A percentile compares a stretch with the other conserved stretches of the same genome.
Conservation (phyloP, 2,797 vertebrate genomes). For the Tangara arthus region DNA sequence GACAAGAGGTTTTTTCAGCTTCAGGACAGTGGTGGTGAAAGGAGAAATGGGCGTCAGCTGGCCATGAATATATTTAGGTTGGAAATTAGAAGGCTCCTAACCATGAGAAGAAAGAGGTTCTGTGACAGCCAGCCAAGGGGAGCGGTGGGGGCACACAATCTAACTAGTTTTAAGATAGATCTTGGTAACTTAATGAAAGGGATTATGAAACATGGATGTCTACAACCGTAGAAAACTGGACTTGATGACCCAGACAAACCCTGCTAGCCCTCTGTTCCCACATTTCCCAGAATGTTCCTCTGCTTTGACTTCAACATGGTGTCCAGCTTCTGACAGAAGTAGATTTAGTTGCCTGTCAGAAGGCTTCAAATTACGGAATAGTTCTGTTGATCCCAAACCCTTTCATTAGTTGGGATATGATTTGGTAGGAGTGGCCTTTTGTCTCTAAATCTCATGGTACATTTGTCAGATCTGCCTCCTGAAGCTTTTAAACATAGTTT, state of each 20-base stretch:
- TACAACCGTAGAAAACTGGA: background rate
- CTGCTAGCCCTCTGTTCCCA: background rate
- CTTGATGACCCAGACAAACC: conserved; percentile 9
- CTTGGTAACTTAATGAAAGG: conserved; percentile 64
- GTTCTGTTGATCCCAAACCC: conserved; percentile 5
- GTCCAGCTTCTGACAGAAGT: conserved; percentile 1
- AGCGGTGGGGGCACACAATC: background rate
- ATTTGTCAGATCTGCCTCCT: conserved; percentile 52
- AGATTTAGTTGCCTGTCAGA: conserved; percentile 13
- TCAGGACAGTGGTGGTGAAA: background rate
- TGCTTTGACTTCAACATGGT: conserved; percentile 11
- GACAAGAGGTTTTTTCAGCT: background rate
- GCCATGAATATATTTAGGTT: conserved; percentile 64
- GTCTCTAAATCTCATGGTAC: conserved; percentile 29
- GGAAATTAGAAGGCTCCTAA: conserved; percentile 66
- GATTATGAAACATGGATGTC: conserved; percentile 38
- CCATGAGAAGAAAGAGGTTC: conserved; percentile 53
- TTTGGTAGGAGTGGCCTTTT: conserved; percentile 39
- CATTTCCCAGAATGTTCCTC: conserved; percentile 7
- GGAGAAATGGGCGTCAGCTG: conserved; percentile 43
- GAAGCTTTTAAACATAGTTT: conserved; percentile 49
- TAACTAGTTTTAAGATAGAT: conserved; percentile 51
- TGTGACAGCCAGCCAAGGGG: conserved; percentile 38
- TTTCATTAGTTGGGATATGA: conserved; percentile 54
- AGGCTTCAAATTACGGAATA: background rate